Evolutionary conservation across 2,113 vertebrate genomes (phyloP), one percentile per base, ranked within the genome.

Genomic region (Bubo blakistoni): DNA sequence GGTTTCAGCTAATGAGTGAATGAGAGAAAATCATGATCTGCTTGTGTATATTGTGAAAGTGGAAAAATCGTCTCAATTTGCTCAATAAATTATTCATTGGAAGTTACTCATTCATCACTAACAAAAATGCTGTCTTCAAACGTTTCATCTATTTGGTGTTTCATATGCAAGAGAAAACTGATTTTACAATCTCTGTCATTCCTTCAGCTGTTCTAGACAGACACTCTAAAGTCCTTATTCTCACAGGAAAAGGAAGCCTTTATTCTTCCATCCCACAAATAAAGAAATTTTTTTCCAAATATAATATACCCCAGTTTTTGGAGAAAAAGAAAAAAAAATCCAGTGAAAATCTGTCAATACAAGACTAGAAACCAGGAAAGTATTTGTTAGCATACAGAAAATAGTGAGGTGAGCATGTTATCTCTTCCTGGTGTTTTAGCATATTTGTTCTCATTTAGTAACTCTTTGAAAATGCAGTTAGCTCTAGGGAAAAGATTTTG

Each of bases 21-120:
- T 57, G 52, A 67, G 69, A 84, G 38, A 79, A 96, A 94, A 86
- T 77, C 9, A 2, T 93, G 63, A 57, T 86, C 76, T 86, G 38
- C 55, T 90, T 93, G n/a, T 93, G 8, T 92, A 18, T 92, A 59
- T 36, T 86, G 38, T 59, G 29, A 47, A 93, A 78, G 65, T 61
- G 88, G 71, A 88, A 92, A 95, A 83, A 93, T 29, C 8, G 1
- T 6, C 52, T 86, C 55, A 83, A 83, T 94, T 90, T 96, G 17
- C 51, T 89, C 17, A 54, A 22, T 92, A 91, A 96, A 92, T 96
- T 95, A 95, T 96, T 95, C 63, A 94, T 58, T 51, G 42, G 34
- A 86, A 74, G 38, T 90, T 84, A 74, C 36, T 95, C n/a, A 87
- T 81, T 96, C 59, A 57, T 93, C 74, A 58, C 55, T 70, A 77